Conservation (phyloP, 2,113 vertebrate species). For the Meles meles region DNA sequence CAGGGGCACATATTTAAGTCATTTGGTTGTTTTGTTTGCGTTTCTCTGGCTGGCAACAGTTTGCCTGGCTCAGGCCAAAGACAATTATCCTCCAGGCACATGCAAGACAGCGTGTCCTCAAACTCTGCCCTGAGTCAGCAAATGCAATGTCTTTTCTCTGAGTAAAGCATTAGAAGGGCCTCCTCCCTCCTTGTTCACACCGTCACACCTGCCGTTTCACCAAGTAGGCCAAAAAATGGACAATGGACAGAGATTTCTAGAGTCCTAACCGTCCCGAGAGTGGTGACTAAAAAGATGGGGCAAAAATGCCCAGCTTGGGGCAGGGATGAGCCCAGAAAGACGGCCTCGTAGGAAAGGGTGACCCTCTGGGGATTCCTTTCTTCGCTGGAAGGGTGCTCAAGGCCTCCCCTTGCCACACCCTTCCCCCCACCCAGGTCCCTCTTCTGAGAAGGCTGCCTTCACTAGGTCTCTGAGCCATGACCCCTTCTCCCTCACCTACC, state of each 20-base stretch:
- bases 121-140: background rate
- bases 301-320: background rate
- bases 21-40: background rate
- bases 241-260: background rate
- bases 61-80: background rate
- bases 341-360: rapidly evolving
- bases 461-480: background rate
- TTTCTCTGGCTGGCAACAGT: background rate
- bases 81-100: background rate
- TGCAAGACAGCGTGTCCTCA: background rate
- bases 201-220: rapidly evolving
- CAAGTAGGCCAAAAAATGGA: background rate
- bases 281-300: background rate
- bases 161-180: no score
- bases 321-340: background rate
- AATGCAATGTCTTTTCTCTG: background rate
- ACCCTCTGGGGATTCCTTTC: background rate
- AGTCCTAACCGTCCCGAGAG: background rate
- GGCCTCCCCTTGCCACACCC: no score
- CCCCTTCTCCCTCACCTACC: background rate
- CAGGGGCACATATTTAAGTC: no score
- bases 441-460: background rate
- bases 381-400: background rate
- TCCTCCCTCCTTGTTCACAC: background rate
- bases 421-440: no score